Base-by-base conservation (phyloP, 2,888 invertebrate genomes). In the Pollenia amentaria region DNA sequence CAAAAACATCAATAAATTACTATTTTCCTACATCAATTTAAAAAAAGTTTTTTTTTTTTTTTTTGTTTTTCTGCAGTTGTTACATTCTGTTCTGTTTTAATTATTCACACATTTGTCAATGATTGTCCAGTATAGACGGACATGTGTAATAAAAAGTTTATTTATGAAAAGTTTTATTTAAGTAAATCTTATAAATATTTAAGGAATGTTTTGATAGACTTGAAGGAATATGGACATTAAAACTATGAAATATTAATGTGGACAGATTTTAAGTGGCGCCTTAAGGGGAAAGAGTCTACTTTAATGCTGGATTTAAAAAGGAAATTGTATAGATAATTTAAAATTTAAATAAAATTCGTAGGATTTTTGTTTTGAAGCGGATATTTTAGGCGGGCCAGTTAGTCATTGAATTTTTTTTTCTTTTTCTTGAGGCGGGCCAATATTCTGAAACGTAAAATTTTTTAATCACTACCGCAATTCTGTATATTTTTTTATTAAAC, bases 21-120 rank as follows among this genome's bases (percentile, higher is more conserved):
- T 29, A 83, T 80, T 83, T 85, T 85, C 67, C 81, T 83, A 72
- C 76, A 80, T 46, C 65, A 87, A 67, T 87, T 86, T 79, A 57
- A 78, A 85, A 60, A 64, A 42, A n/a, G 51, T 60, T 67, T 48
- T 48, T 48, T 3, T 72, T 21, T 53, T 40, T 44, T 7, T 80
- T 55, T 10, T 42, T 72, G 60, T n/a, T n/a, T 42, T 69, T 2
- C 11, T 69, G 38, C 51, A 38, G 38, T 16, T 9, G 29, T 18
- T 69, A 4, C 2, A 12, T 42, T 29, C 18, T 44, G 18, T 62
- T 51, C 62, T 81, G 55, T 77, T 87, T 87, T 87, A 84, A 87
- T 87, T 87, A 87, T 87, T 87, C 87, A 87, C 87, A 87, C 87
- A 84, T 84, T 86, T 73, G 67, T 7, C 77, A 77, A 67, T 78